Base-by-base conservation (phyloP, 2,888 invertebrate species). In the Drosophila kuntzei region DNA sequence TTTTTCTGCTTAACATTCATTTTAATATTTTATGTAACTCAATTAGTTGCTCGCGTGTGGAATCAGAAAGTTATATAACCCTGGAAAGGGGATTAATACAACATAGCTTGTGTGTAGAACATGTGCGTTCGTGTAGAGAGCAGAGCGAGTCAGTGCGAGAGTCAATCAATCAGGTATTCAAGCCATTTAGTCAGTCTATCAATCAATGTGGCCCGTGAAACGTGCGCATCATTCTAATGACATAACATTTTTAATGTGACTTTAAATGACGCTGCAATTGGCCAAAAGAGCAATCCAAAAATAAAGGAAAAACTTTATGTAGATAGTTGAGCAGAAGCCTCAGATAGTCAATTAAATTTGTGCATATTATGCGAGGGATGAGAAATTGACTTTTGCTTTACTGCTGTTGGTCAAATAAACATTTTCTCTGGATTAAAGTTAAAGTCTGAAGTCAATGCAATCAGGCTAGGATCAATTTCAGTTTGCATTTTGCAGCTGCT, bases 131-230 rank as follows among this genome's bases (percentile, higher is more conserved):
- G 41, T 71, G 49, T 71, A 14, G 37, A 44, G 67, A 67, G 71
- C 39, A 32, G 47, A 43, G 60, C 53, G 64, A 61, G 70, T 55
- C 50, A 59, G 66, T 60, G 82, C 32, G 61, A 29, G 34, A 84
- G 83, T 84, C 87, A 84, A 84, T 84, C 83, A 84, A 87, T 84
- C 83, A 78, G 82, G 60, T 78, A 87, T 84, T 87, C 85, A 69
- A 73, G 84, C 82, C 81, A 86, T 84, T 83, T 86, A 86, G 83
- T 83, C 81, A 84, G 85, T 84, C 84, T 68, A 84, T 84, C 83
- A 84, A 87, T 87, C 83, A 84, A 78, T 75, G 64, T 46, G 68
- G 60, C 36, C 57, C 36, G 20, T 49, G 54, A 61, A 54, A 84
- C 83, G 83, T 84, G 83, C 81, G 29, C 75, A 62, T 70, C 75